Evolutionary conservation across 2,113 vertebrate species (phyloP).

Genomic region (Tauraco erythrolophus): DNA sequence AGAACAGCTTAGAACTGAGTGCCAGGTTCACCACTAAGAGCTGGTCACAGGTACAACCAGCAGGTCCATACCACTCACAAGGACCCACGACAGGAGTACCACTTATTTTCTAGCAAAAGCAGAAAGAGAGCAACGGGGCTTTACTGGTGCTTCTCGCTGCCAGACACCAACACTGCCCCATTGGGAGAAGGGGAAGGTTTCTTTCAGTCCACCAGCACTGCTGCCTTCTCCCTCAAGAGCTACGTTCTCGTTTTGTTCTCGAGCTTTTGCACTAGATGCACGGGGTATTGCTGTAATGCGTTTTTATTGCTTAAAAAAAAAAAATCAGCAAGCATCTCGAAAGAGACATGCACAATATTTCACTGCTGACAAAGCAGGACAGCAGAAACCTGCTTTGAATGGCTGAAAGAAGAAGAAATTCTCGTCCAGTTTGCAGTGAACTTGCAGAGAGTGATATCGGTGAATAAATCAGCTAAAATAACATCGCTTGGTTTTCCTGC

Average conservation of each 20-base stretch:
- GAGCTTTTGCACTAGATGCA: neutral
- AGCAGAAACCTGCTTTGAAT: neutral
- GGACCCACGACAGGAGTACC: neutral
- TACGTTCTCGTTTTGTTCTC: neutral
- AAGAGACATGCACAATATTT: neutral
- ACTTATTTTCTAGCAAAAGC: neutral
- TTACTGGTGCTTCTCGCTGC: neutral
- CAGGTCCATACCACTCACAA: too few relatives aligned
- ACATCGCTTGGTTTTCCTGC: neutral
- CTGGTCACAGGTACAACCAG: too few relatives aligned
- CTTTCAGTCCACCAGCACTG: neutral
- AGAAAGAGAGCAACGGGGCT: neutral
- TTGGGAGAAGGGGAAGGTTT: fast-evolving
- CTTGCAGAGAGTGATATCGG: neutral
- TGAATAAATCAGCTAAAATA: neutral
- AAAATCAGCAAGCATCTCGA: neutral
- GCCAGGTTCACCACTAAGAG: too few relatives aligned
- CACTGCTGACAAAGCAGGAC: neutral
- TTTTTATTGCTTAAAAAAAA: neutral
- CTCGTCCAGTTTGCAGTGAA: neutral
- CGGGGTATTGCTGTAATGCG: neutral
- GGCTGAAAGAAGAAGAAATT: neutral
- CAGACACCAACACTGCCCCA: fast-evolving
- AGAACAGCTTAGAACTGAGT: too few relatives aligned
- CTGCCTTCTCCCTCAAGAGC: neutral